Conservation (phyloP, 2,888 invertebrate genomes). For the Eucriotettix oculatus region DNA sequence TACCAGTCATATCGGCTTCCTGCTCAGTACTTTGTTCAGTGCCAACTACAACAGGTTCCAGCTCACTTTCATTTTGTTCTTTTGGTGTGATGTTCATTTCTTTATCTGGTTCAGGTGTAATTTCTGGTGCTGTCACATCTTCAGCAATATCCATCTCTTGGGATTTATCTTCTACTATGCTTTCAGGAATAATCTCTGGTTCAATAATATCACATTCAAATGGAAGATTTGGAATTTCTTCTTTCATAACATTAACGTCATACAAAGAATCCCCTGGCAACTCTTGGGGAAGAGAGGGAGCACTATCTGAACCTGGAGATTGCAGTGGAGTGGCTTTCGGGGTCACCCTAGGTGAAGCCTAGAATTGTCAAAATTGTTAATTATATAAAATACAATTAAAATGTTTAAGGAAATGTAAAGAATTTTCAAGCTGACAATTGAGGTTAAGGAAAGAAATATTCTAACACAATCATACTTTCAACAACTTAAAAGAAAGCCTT, state of each 20-base stretch:
- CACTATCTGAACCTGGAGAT: slow-evolving; percentile 31
- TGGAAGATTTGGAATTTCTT: background rate
- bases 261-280: slow-evolving; percentile 1
- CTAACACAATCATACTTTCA: too few relatives aligned
- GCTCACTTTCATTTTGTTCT: background rate
- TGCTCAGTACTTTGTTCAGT: background rate
- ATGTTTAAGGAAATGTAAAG: too few relatives aligned
- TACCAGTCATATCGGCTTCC: slow-evolving; percentile 5
- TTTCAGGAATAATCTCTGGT: background rate
- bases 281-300: slow-evolving; percentile 19
- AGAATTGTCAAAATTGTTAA: background rate
- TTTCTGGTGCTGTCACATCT: background rate
- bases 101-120: background rate
- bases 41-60: background rate
- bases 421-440: too few relatives aligned
- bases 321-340: slow-evolving; percentile 37
- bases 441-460: too few relatives aligned
- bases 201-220: background rate
- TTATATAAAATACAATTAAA: background rate
- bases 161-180: background rate
- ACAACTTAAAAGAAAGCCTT: too few relatives aligned
- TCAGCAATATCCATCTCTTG: background rate
- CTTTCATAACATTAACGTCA: background rate
- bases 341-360: slow-evolving; percentile 28
- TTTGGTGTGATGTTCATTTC: background rate